Evolutionary conservation across 2,888 invertebrate genomes (phyloP).

Genomic region (Pollenia amentaria): DNA sequence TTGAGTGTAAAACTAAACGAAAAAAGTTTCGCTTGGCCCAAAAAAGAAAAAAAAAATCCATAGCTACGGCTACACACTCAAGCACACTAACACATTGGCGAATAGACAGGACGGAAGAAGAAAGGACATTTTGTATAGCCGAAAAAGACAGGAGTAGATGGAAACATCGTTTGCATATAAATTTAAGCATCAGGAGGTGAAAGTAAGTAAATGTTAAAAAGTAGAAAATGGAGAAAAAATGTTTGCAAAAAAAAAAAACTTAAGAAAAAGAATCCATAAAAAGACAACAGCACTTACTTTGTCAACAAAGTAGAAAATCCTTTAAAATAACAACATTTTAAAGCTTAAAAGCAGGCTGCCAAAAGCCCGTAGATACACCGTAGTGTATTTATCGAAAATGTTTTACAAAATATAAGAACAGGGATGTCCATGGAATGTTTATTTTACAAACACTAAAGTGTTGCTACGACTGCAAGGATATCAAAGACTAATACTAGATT

Average conservation of each 20-base stretch:
- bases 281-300: conserved; percentile 72
- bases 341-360: conserved; percentile 52
- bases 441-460: neutral
- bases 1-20: conserved; percentile 58
- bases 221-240: conserved; percentile 26
- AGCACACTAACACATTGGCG: neutral
- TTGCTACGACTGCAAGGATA: neutral
- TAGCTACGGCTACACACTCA: conserved; percentile 1
- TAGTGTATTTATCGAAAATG: conserved; percentile 18
- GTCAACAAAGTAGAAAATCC: conserved; percentile 83
- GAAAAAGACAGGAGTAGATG: conserved; percentile 20
- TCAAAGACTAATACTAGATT: conserved; percentile 1
- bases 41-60: conserved; percentile 19
- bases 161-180: conserved; percentile 58
- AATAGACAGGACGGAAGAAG: neutral
- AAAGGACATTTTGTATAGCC: conserved; percentile 40
- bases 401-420: neutral
- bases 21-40: conserved; percentile 46
- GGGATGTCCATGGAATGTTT: conserved; percentile 15
- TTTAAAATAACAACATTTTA: conserved; percentile 82
- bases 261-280: conserved; percentile 39
- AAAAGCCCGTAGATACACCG: conserved; percentile 22
- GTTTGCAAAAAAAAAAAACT: conserved; percentile 15
- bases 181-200: conserved; percentile 66
- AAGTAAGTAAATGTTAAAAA: conserved; percentile 58